These are phyloP conservation scores for Idris sp. DNA, from an alignment of 1,140 invertebrate genomes.

Conservation along the genomic window DNA sequence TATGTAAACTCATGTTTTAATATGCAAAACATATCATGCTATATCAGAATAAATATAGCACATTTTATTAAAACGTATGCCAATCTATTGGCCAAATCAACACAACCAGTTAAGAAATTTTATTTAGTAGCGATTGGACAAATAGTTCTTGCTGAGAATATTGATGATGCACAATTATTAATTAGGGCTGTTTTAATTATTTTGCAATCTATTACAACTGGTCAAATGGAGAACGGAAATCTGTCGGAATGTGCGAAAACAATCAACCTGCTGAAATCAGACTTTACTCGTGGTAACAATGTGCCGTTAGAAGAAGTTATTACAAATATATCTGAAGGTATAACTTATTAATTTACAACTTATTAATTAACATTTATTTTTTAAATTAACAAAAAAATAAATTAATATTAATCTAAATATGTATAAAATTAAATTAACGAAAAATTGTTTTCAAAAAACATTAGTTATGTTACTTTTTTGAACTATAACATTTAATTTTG, in stretches of 20 bases:
- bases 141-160: neutral
- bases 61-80: conserved; percentile 16
- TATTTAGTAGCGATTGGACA: conserved; percentile 12
- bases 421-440: too few species aligned
- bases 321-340: neutral
- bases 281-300: neutral
- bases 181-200: neutral
- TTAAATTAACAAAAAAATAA: too few species aligned
- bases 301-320: neutral
- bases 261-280: neutral
- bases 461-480: too few species aligned
- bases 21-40: neutral
- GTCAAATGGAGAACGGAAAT: neutral
- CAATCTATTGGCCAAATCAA: neutral
- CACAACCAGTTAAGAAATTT: neutral
- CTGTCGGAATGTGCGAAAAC: neutral
- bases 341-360: too few species aligned
- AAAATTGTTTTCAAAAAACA: too few species aligned
- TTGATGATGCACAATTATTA: neutral
- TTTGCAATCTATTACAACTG: neutral
- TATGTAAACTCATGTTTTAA: conserved; percentile 13
- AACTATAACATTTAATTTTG: too few species aligned
- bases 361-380: too few species aligned
- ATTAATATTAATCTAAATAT: too few species aligned
- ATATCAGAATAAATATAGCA: neutral